Evolutionary conservation across 2,888 invertebrate species (phyloP).

Genomic region (Sarcophaga subvicina): DNA sequence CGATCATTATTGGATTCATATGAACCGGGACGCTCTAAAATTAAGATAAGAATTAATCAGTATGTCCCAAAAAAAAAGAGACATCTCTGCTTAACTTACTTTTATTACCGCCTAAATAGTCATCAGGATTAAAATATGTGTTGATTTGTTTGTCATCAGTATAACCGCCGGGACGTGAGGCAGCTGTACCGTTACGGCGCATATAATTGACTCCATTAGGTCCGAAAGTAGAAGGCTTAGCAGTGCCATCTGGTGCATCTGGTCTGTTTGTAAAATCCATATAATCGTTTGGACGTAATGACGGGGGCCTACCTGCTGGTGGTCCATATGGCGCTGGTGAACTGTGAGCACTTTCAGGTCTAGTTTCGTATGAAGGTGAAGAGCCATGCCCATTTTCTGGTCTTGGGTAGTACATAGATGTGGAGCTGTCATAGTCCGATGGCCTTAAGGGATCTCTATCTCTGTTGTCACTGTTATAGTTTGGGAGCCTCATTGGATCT

Average conservation of each 20-base stretch:
- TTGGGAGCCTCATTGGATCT: slow-evolving; percentile 62
- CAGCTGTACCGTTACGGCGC: slow-evolving; percentile 70
- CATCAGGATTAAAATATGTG: slow-evolving; percentile 81
- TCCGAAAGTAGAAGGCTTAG: slow-evolving; percentile 69
- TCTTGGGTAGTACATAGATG: slow-evolving; percentile 32
- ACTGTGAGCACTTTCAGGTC: slow-evolving; percentile 68
- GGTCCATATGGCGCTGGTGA: slow-evolving; percentile 66
- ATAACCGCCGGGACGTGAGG: slow-evolving; percentile 68
- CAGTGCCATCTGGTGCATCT: slow-evolving; percentile 74
- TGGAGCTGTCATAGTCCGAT: slow-evolving; percentile 71
- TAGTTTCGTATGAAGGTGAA: slow-evolving; percentile 68
- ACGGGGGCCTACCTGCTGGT: slow-evolving; percentile 31
- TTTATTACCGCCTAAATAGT: slow-evolving; percentile 77
- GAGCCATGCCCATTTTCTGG: slow-evolving; percentile 67
- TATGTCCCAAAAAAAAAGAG: background rate
- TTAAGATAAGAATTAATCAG: background rate
- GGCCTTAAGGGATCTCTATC: slow-evolving; percentile 58
- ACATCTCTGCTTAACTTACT: slow-evolving; percentile 73
- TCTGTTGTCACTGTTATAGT: slow-evolving; percentile 69
- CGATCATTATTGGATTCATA: slow-evolving; percentile 71
- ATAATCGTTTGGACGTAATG: slow-evolving; percentile 67
- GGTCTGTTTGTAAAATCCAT: slow-evolving; percentile 78
- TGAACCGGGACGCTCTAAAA: slow-evolving; percentile 73
- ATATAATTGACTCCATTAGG: slow-evolving; percentile 69
- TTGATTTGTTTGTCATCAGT: slow-evolving; percentile 80